A percentile compares a stretch with the other conserved stretches of the same genome.
phyloP scores from a whole-genome alignment of 1,140 invertebrate genomes.

The Calliphora vicina region DNA sequence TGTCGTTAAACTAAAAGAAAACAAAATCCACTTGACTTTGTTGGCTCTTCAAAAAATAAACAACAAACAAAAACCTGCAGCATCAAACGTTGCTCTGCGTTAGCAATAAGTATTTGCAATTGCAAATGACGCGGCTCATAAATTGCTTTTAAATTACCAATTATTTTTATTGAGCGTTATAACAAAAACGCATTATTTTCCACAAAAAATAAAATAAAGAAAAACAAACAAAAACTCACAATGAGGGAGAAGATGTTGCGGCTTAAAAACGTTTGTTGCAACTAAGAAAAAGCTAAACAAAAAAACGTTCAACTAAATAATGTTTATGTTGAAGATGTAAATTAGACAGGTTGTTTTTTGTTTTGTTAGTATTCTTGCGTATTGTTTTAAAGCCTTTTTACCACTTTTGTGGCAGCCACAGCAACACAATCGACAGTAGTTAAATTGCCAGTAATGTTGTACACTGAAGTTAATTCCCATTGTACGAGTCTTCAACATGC shows the following conservation, averaged over 20 bases:
- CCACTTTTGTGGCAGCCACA: not conserved
- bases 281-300: not conserved
- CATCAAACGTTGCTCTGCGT: not conserved
- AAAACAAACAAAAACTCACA: not conserved
- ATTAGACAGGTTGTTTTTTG: slow-evolving; percentile 16
- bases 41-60: not conserved
- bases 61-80: not conserved
- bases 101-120: not conserved
- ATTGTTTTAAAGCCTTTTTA: not conserved
- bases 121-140: slow-evolving; percentile 21
- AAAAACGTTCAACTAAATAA: slow-evolving; percentile 4
- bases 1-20: not conserved
- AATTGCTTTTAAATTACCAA: slow-evolving; percentile 31
- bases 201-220: not conserved
- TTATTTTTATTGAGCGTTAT: slow-evolving; percentile 29
- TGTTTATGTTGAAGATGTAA: slow-evolving; percentile 28
- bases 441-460: not conserved
- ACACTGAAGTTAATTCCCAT: not conserved
- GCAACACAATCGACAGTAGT: not conserved
- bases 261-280: not conserved
- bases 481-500: no score
- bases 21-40: not conserved
- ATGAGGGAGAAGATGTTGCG: not conserved
- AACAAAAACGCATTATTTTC: slow-evolving; percentile 10
- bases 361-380: not conserved